These are phyloP conservation scores for Bagarius yarrelli DNA, from an alignment of 2,113 vertebrate genomes.

Conservation along the genomic window DNA sequence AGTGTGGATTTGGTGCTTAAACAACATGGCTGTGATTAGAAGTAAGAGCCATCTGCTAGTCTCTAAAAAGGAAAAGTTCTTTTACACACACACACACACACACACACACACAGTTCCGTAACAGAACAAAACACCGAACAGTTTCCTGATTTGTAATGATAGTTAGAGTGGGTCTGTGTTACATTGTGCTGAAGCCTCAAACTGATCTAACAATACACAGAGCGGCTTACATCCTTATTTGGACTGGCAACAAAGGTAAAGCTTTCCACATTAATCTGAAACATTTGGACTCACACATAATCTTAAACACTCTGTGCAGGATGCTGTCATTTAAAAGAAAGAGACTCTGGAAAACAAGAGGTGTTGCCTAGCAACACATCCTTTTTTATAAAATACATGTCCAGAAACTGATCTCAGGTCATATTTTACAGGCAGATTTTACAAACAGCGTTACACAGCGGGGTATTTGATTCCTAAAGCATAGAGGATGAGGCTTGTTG, in stretches of 20 bases:
- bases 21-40: slow-evolving; percentile 47
- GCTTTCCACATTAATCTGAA: neutral
- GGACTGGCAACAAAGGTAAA: neutral
- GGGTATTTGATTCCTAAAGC: neutral
- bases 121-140: neutral
- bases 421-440: neutral
- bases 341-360: neutral
- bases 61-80: slow-evolving; percentile 16
- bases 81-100: neutral
- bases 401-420: neutral
- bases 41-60: slow-evolving; percentile 50
- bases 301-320: neutral
- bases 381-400: neutral
- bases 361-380: slow-evolving; percentile 23
- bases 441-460: neutral
- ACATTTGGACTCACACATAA: neutral
- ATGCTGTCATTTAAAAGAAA: neutral
- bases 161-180: neutral
- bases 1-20: slow-evolving; percentile 50
- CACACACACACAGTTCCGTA: slow-evolving; percentile 5
- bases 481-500: neutral
- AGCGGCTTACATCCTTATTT: neutral
- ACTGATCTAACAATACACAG: neutral
- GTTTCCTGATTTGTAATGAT: slow-evolving; percentile 6
- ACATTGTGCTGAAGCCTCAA: neutral